phyloP scores from a whole-genome alignment of 1,140 invertebrate genomes.

The Colletes latitarsis region DNA sequence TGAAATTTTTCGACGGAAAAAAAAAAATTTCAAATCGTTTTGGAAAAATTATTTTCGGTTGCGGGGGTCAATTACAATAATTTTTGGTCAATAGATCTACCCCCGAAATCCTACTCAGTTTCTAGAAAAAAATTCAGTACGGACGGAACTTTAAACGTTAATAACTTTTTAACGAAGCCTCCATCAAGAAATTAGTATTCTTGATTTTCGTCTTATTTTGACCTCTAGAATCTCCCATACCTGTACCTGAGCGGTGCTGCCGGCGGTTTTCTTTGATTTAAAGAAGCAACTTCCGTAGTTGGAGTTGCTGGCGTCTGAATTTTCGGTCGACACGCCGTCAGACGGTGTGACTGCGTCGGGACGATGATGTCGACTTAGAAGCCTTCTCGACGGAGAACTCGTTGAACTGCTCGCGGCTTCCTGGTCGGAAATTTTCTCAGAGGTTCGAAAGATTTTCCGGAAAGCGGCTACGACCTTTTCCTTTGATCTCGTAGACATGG shows the following conservation, averaged over 20 bases:
- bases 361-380: conserved; percentile 81
- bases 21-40: too few species aligned
- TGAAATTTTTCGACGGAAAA: too few species aligned
- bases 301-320: conserved; percentile 78
- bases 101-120: too few species aligned
- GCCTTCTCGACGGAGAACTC: conserved; percentile 84
- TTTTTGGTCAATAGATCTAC: too few species aligned
- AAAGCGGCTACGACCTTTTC: conserved; percentile 88
- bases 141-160: too few species aligned
- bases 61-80: too few species aligned
- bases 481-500: conserved; percentile 88
- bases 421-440: conserved; percentile 83
- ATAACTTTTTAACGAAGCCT: too few species aligned
- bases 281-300: conserved; percentile 70
- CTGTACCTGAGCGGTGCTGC: conserved; percentile 48
- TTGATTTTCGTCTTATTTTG: too few species aligned
- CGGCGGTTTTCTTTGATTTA: conserved; percentile 72
- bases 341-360: conserved; percentile 85
- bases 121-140: too few species aligned
- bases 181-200: too few species aligned
- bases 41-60: too few species aligned
- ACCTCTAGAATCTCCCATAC: too few species aligned
- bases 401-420: conserved; percentile 81
- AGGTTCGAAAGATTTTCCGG: conserved; percentile 87
- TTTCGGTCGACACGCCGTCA: conserved; percentile 82